Evolutionary conservation across 2,888 invertebrate species (phyloP), one percentile per base, ranked within the genome.

Genomic region (Gerris lacustris): DNA sequence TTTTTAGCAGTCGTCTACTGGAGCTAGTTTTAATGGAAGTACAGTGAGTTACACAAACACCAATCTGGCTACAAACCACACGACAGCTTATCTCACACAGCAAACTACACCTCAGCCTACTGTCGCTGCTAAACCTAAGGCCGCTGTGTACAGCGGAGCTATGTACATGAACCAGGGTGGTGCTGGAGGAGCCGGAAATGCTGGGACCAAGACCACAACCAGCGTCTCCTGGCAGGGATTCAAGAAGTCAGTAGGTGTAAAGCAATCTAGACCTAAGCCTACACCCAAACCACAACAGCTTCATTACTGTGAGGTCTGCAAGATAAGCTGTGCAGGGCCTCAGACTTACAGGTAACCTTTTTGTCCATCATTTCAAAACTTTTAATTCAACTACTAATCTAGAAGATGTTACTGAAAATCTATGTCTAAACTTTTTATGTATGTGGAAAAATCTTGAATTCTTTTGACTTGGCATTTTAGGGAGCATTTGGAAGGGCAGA

Each of bases 231-330:
- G 74, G 75, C 73, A 73, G 69, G 85, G 85, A 67, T 87, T 86
- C 79, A 85, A 86, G 75, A 84, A 86, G 79, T 74, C 82, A 77
- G 76, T 78, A 69, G 73, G 75, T 68, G 78, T 75, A 80, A 86
- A 86, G 79, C 83, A 84, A 78, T 86, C 88, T 79, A 84, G 88
- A 68, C 86, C 87, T 73, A 91, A 91, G 82, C 89, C 88, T 45
- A 91, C 93, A 71, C 93, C 94, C 18, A 92, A 94, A 78, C 92
- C 94, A 45, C 94, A 94, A 80, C 94, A 95, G 79, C 84, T 97
- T 75, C 96, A 96, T 82, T 99, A 97, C 82, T 99, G 98, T 81
- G 97, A 99, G 81, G 95, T 97, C 15, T 99, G 99, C 82, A 97
- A 98, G 82, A 97, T 98, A 79, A 96, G 96, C 79, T 97, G 95